Conservation (phyloP, 1,140 invertebrate species). For the Luehdorfia chinensis region DNA sequence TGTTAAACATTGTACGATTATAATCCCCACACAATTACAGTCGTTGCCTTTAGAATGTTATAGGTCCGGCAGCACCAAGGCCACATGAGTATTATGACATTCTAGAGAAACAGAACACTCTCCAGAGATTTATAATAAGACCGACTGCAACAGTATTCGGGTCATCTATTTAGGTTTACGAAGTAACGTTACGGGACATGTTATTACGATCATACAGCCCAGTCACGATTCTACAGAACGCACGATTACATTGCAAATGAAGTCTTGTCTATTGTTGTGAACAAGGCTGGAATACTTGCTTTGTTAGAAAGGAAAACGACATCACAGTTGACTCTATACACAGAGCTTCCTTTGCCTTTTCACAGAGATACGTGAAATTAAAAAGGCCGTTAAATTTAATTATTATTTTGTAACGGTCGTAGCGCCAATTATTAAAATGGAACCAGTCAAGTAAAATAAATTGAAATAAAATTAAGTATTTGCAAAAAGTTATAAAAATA, state of each 20-base stretch:
- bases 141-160: slow-evolving; percentile 26
- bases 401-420: too few species aligned
- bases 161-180: slow-evolving; percentile 44
- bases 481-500: too few species aligned
- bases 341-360: slow-evolving; percentile 10
- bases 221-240: slow-evolving; percentile 14
- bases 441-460: too few species aligned
- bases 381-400: too few species aligned
- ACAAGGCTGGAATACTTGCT: slow-evolving; percentile 5
- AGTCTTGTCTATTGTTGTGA: slow-evolving; percentile 13
- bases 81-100: slow-evolving; percentile 28
- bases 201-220: slow-evolving; percentile 17
- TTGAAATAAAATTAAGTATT: too few species aligned
- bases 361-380: too few species aligned
- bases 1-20: too few species aligned
- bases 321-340: slow-evolving; percentile 6
- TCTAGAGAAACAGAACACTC: slow-evolving; percentile 22
- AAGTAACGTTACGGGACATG: slow-evolving; percentile 16
- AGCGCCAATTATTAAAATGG: too few species aligned
- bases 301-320: slow-evolving; percentile 1
- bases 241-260: slow-evolving; percentile 18
- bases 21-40: too few species aligned
- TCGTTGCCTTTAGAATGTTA: too few species aligned
- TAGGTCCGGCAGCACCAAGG: slow-evolving; percentile 22
- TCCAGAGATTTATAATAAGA: slow-evolving; percentile 34